phyloP scores from a whole-genome alignment of 2,797 vertebrate genomes.

The Neosalanx taihuensis region DNA sequence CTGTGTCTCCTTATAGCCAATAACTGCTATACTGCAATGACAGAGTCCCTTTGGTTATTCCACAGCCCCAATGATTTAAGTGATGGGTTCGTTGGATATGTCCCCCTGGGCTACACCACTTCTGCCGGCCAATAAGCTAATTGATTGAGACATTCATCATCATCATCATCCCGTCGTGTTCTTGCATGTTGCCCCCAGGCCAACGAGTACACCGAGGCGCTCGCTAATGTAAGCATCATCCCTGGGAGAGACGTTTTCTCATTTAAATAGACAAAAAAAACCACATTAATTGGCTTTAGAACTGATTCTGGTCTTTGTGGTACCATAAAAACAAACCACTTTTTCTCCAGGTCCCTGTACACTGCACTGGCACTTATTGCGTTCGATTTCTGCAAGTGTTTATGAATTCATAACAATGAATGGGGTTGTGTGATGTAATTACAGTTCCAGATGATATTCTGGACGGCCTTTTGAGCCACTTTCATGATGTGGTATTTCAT shows the following conservation, averaged over 20 bases:
- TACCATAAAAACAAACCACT: not conserved
- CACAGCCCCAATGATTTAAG: constrained; percentile 50
- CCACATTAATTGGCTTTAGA: not conserved
- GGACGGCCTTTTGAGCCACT: too few relatives aligned
- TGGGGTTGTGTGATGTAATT: too few relatives aligned
- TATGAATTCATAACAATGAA: too few relatives aligned
- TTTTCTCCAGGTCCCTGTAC: not conserved
- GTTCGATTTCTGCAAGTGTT: too few relatives aligned
- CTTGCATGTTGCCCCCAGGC: constrained; percentile 39
- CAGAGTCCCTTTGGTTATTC: constrained; percentile 30
- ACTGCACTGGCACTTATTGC: not conserved
- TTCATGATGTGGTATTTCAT: not conserved
- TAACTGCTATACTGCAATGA: constrained; percentile 2
- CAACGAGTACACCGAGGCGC: constrained; percentile 21
- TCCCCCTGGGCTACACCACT: constrained; percentile 47
- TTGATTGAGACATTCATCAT: constrained; percentile 69
- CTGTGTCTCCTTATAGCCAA: too few relatives aligned
- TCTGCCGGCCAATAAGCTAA: constrained; percentile 66
- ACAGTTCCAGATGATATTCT: too few relatives aligned
- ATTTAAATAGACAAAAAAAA: too few relatives aligned
- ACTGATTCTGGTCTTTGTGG: not conserved
- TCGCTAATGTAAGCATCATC: constrained; percentile 49
- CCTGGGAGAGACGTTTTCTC: constrained; percentile 29
- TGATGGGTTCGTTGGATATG: constrained; percentile 47
- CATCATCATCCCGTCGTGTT: constrained; percentile 46